Base-by-base conservation (phyloP, 92 coral and sea anemone species). In the Scolanthus callimorphus region DNA sequence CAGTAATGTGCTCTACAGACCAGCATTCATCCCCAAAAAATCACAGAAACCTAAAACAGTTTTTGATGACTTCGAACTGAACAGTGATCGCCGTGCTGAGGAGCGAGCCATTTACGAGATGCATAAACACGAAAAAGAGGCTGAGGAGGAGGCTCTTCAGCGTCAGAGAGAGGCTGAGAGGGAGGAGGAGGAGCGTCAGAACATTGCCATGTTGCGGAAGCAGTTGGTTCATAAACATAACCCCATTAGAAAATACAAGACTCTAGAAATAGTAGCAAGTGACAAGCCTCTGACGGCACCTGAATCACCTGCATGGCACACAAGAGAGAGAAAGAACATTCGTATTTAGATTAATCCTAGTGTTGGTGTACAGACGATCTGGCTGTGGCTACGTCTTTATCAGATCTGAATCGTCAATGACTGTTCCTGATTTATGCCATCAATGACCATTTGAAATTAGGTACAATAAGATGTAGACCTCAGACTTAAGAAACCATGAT, bases 181-280 rank as follows among this genome's bases (percentile, higher is more conserved):
- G 39, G 88, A 86, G 27, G 85, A 84, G 24, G 96, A 92, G 59
- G 98, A 92, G 25, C 59, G 71, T 30, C 49, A 49, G 11, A 63
- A 76, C 19, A 51, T 92, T 11, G 85, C 61, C 22, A 29, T 51
- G 17, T 71, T 92, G 25, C 65, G 98, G 53, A 88, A 84, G 44
- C 89, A 88, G 31, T 70, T 92, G 54, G 98, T 92, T 2, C 98
- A 92, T 73, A 92, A 92, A 25, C 67, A 91, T 0, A 90, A 92
- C 27, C 98, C 98, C 12, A 84, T 92, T 12, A 81, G 90, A 31
- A 83, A 73, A 60, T 92, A 67, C 76, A 83, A 79, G 50, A 25
- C 50, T 4, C 79, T 92, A 0, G 62, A 74, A 20, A 74, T 92
- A 9, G 59, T 67, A 28, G 83, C 81, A 4, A 92, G 98, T 63